Evolutionary conservation across 2,113 vertebrate genomes (phyloP).

Genomic region (Leiothrix lutea): DNA sequence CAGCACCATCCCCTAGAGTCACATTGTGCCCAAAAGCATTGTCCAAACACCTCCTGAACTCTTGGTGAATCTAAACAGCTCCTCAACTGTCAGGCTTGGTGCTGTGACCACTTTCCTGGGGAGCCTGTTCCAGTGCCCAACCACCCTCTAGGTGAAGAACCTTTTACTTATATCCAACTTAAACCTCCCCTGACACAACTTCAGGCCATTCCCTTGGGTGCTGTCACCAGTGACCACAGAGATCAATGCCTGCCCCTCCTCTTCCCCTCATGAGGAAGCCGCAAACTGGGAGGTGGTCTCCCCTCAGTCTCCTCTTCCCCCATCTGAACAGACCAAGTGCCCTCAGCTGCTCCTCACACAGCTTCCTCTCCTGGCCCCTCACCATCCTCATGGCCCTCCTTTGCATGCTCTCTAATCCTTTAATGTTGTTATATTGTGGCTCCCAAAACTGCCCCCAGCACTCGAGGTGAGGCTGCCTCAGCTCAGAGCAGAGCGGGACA

Average conservation of each 20-base stretch:
- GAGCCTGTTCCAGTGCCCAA: neutral
- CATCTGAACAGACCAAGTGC: neutral
- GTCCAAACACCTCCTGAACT: neutral
- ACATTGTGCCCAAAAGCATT: fast-evolving
- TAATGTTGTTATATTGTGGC: too few species aligned
- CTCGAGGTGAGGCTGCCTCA: fast-evolving
- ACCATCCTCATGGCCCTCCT: neutral
- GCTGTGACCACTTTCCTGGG: neutral
- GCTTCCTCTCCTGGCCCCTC: neutral
- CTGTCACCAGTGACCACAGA: neutral
- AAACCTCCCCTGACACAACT: neutral
- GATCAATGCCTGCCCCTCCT: neutral
- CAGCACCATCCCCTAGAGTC: neutral
- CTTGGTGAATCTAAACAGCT: too few species aligned
- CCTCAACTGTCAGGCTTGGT: neutral
- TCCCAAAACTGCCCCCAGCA: fast-evolving
- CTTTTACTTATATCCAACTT: neutral
- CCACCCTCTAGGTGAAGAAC: fast-evolving
- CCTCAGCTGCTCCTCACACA: fast-evolving
- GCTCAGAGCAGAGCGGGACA: fast-evolving
- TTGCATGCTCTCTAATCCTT: neutral
- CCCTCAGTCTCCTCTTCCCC: neutral
- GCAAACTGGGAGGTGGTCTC: neutral
- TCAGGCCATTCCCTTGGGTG: fast-evolving
- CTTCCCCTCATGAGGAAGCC: neutral